Percentiles rank a stretch among this genome's conserved stretches.
These are phyloP conservation scores for Oscheius sp. DNA, from an alignment of 2,888 invertebrate genomes.

Conservation along the genomic window DNA sequence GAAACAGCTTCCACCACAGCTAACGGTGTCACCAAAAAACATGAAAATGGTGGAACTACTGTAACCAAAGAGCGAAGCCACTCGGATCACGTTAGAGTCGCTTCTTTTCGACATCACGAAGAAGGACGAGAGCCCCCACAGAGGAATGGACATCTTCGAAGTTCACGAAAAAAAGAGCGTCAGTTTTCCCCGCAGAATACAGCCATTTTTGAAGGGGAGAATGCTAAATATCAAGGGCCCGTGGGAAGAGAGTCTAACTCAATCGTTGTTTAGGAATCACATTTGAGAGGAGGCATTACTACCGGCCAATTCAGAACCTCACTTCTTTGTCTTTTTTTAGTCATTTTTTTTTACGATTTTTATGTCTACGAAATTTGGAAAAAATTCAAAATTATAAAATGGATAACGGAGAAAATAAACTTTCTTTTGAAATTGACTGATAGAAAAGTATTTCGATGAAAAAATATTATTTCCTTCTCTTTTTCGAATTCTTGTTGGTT, in stretches of 20 bases:
- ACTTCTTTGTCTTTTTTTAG: background rate
- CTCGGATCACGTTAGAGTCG: background rate
- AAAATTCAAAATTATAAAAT: too few species aligned
- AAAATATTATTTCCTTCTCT: too few species aligned
- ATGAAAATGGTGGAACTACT: constrained; percentile 10
- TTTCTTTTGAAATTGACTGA: too few species aligned
- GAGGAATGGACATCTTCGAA: constrained; percentile 1
- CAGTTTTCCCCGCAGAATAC: background rate
- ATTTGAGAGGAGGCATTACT: background rate
- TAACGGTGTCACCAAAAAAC: constrained; percentile 8
- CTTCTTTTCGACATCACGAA: background rate
- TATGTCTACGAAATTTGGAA: too few species aligned
- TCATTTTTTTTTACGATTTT: too few species aligned
- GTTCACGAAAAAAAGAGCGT: background rate
- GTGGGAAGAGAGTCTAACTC: too few species aligned
- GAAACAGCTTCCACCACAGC: constrained; percentile 3
- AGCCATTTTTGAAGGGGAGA: too few species aligned
- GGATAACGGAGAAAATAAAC: too few species aligned
- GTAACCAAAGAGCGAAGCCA: background rate
- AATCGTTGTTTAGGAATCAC: background rate
- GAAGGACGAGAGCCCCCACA: background rate
- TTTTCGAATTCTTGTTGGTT: too few species aligned
- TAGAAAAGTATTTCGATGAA: too few species aligned
- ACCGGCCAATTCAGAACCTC: too few species aligned
- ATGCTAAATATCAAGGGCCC: too few species aligned